These are phyloP conservation scores for Drosophila affinis DNA, from an alignment of 2,888 invertebrate species.

Conservation along the genomic window DNA sequence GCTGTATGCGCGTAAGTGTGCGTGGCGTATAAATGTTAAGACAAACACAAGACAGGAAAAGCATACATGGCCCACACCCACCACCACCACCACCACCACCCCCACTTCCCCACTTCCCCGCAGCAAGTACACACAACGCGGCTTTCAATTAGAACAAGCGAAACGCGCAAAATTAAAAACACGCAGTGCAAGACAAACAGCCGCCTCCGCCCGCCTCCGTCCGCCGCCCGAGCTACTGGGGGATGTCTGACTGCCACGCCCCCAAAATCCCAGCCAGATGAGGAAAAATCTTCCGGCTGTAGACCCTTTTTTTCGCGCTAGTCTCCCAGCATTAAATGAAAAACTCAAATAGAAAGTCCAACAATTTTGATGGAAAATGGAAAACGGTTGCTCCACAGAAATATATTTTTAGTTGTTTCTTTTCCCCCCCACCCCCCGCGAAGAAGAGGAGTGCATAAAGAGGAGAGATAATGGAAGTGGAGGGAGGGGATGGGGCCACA, in stretches of 20 bases:
- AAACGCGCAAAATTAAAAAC: constrained; percentile 80
- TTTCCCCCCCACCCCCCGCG: not conserved
- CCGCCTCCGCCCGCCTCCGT: not conserved
- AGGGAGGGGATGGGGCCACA: not conserved
- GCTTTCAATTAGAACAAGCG: constrained; percentile 78
- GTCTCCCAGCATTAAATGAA: constrained; percentile 56
- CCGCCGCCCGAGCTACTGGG: not conserved
- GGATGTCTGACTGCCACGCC: not conserved
- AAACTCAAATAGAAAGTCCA: constrained; percentile 65
- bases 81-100: not conserved
- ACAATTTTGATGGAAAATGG: constrained; percentile 17
- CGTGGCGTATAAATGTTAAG: constrained; percentile 70
- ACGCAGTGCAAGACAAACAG: constrained; percentile 76
- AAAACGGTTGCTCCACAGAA: constrained; percentile 25
- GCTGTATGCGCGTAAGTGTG: constrained; percentile 37
- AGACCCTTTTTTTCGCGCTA: constrained; percentile 8
- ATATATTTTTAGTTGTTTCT: constrained; percentile 19
- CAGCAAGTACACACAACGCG: constrained; percentile 61
- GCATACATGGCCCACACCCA: constrained; percentile 48
- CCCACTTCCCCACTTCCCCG: not conserved
- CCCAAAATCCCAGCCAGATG: not conserved
- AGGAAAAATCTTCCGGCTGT: constrained; percentile 15
- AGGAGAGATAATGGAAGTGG: constrained; percentile 9
- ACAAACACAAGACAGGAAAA: constrained; percentile 69
- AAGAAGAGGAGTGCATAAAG: not conserved